Conservation (phyloP, 2,888 invertebrate genomes). For the Globia sparganii region DNA sequence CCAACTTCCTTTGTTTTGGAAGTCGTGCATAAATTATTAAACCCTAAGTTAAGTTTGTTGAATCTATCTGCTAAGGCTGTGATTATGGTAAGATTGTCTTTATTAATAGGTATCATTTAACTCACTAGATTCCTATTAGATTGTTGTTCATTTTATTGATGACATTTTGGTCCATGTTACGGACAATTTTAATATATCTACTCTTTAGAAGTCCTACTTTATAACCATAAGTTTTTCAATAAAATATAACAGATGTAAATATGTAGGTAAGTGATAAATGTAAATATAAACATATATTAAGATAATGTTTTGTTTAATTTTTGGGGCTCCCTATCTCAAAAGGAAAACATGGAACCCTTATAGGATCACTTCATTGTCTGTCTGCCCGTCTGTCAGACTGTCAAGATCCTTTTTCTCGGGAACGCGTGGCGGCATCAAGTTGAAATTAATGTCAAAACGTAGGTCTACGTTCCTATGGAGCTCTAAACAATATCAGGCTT, state of each 20-base stretch:
- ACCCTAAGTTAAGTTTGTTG: neutral
- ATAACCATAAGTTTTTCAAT: neutral
- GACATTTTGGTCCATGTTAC: neutral
- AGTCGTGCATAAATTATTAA: neutral
- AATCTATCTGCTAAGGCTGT: conserved; percentile 34
- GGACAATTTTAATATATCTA: neutral
- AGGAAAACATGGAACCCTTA: neutral
- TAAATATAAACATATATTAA: conserved; percentile 21
- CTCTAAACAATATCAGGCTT: too few species aligned
- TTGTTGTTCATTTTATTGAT: neutral
- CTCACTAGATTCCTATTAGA: neutral
- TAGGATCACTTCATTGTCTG: neutral
- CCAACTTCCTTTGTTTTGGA: neutral
- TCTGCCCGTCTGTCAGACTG: neutral
- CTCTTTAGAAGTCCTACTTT: neutral
- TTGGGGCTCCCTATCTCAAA: neutral
- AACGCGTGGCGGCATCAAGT: too few species aligned
- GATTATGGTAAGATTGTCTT: conserved; percentile 14
- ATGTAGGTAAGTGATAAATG: neutral
- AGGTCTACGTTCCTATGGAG: too few species aligned
- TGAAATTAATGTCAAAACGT: too few species aligned
- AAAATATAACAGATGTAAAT: neutral
- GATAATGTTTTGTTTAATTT: conserved; percentile 9
- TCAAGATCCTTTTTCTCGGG: too few species aligned
- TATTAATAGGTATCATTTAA: neutral